Evolutionary conservation across 2,888 invertebrate genomes (phyloP), one percentile per base, ranked within the genome.

Genomic region (Sarcophaga caerulescens): DNA sequence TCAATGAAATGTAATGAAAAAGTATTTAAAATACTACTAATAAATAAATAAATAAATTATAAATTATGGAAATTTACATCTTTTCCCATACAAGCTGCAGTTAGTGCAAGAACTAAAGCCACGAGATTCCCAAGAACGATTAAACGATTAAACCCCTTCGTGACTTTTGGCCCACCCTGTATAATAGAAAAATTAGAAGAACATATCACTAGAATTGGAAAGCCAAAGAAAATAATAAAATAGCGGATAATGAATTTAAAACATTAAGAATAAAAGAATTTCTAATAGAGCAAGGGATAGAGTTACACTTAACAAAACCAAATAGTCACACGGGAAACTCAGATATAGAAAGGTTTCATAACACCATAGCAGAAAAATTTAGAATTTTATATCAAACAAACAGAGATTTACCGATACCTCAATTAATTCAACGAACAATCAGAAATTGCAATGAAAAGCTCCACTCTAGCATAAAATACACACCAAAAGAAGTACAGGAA

Each of bases 321-420:
- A 23, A 23, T 23, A 23, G 23, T 23, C 23, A 23, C 23, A 23
- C 23, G 73, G 86, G 82, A 57, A 87, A 88, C 79, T 77, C 85
- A 60, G 87, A 88, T 57, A 68, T 87, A 69, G 88, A 87, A 84
- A 78, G 84, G 60, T 74, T 87, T 5, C 84, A 84, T 60, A 87
- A 81, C 62, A 79, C 82, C n/a, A 47, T 82, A 45, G 59, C 81
- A 19, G 77, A 78, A 78, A 74, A 75, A 17, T 79, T 23, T 23
- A 23, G 73, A 85, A 77, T 75, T 60, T 59, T 59, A 59, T 59
- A 23, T 23, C 23, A 23, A 59, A 59, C 59, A 59, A 62, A 62
- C 68, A 71, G 71, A 73, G 60, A 77, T 69, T 57, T 85, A 84
- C 63, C 71, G 23, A 23, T 23, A 23, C 23, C 2, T 23, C 73